Evolutionary conservation across 2,888 invertebrate species (phyloP), one percentile per base, ranked within the genome.

Genomic region (Yponomeuta sedellus): DNA sequence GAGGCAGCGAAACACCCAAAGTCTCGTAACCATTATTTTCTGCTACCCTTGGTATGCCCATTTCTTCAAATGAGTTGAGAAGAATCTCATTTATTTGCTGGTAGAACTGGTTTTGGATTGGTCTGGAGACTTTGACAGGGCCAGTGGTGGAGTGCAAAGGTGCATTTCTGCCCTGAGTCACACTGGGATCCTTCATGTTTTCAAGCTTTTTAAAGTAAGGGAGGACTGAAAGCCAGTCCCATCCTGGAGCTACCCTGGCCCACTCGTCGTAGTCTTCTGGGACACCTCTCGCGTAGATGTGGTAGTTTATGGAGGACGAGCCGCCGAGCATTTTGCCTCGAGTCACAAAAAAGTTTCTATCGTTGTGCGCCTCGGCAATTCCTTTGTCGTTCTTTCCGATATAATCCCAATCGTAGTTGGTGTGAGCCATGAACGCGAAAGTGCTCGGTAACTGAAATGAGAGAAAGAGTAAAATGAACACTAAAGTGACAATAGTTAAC

Each of bases 251-350:
- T 64, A 72, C 67, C 62, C 69, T 59, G 20, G 68, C 73, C 84
- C 84, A 84, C 1, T 75, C 71, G 16, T 83, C 75, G 64, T 80
- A 84, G 69, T 84, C 84, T 57, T 74, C 70, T 0, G 79, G 77
- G 3, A 78, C 77, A 28, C 84, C 84, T 68, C 85, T 74, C 2
- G 75, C 71, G 67, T 83, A 81, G 4, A 84, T 74, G 25, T 78
- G 71, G 66, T 75, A 84, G 71, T 84, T 84, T 39, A 70, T 73
- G 19, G 83, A 75, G 5, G 85, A 84, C 64, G 70, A 70, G 3
- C 84, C 84, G 16, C 84, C 84, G 0, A 84, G 77, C 62, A 83
- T 73, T 72, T 83, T 84, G 0, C 84, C 84, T 19, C 80, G 72
- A 39, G 72, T 69, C 68, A 80, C 72, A 19, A 64, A 66, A 2